Conservation (phyloP, 2,888 invertebrate species). For the Crossocerus cetratus region DNA sequence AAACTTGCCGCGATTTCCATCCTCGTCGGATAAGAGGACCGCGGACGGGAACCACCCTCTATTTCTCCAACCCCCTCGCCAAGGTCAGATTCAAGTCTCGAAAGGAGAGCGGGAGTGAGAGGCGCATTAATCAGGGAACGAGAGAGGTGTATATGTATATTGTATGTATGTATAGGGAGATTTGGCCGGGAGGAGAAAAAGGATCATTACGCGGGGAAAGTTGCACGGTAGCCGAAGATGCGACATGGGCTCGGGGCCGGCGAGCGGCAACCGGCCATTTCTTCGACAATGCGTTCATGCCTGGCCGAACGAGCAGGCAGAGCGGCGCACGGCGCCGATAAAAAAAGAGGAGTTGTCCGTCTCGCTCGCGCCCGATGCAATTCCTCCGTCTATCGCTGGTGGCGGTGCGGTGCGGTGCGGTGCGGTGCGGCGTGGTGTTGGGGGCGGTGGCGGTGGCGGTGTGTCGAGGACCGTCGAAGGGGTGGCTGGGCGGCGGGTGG, state of each 20-base stretch:
- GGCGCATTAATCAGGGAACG: too few relatives aligned
- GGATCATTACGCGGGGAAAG: neutral
- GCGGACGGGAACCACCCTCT: too few relatives aligned
- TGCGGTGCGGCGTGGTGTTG: slow-evolving; percentile 50
- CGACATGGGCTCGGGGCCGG: slow-evolving; percentile 15
- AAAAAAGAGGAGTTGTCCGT: slow-evolving; percentile 68
- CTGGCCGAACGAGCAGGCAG: slow-evolving; percentile 70
- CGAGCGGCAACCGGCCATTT: slow-evolving; percentile 74
- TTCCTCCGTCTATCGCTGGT: slow-evolving; percentile 58
- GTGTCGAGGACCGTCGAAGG: slow-evolving; percentile 61
- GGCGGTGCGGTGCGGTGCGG: slow-evolving; percentile 59
- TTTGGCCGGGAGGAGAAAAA: neutral
- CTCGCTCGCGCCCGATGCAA: slow-evolving; percentile 45
- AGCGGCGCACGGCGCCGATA: slow-evolving; percentile 72
- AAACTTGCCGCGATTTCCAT: too few relatives aligned
- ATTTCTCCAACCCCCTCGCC: too few relatives aligned
- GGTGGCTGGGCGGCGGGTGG: slow-evolving; percentile 48
- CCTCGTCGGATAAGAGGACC: too few relatives aligned
- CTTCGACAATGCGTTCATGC: slow-evolving; percentile 75
- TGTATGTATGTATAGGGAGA: too few relatives aligned
- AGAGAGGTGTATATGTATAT: too few relatives aligned
- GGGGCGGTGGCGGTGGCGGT: slow-evolving; percentile 61
- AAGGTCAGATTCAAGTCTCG: too few relatives aligned
- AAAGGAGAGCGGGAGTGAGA: too few relatives aligned
- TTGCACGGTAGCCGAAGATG: neutral